Conservation (phyloP, 92 coral and sea anemone genomes). For the Heliopora coerulea region DNA sequence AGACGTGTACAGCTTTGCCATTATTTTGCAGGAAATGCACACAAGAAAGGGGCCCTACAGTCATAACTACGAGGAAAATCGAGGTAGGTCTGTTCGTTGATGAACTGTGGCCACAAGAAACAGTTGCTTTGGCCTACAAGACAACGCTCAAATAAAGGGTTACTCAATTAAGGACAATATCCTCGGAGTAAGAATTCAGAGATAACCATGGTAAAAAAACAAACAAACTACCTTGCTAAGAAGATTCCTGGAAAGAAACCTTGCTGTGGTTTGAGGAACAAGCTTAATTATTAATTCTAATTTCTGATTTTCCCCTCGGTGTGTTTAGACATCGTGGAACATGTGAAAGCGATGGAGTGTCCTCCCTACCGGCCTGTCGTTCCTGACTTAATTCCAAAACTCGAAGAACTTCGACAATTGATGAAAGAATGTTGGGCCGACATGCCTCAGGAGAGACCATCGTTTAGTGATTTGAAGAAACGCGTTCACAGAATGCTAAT, state of each 20-base stretch:
- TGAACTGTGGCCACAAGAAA: no score
- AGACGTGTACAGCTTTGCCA: slow-evolving; percentile 91
- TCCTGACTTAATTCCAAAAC: slow-evolving; percentile 64
- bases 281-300: no score
- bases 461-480: slow-evolving; percentile 81
- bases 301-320: no score
- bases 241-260: not conserved
- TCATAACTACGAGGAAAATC: slow-evolving; percentile 65
- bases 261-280: no score
- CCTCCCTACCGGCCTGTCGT: slow-evolving; percentile 93
- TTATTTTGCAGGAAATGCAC: slow-evolving; percentile 87
- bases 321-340: slow-evolving; percentile 66
- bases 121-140: no score
- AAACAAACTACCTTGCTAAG: not conserved
- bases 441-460: slow-evolving; percentile 82
- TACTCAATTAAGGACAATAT: no score
- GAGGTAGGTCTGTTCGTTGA: slow-evolving; percentile 62
- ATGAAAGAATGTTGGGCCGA: slow-evolving; percentile 92
- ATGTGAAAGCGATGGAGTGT: slow-evolving; percentile 68
- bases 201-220: not conserved
- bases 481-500: slow-evolving; percentile 71
- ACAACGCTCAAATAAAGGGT: no score
- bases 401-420: slow-evolving; percentile 80
- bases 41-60: slow-evolving; percentile 90
- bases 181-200: no score